These are phyloP conservation scores for Thamnophis sirtalis DNA, from an alignment of 2,113 vertebrate genomes.

Conservation along the genomic window DNA sequence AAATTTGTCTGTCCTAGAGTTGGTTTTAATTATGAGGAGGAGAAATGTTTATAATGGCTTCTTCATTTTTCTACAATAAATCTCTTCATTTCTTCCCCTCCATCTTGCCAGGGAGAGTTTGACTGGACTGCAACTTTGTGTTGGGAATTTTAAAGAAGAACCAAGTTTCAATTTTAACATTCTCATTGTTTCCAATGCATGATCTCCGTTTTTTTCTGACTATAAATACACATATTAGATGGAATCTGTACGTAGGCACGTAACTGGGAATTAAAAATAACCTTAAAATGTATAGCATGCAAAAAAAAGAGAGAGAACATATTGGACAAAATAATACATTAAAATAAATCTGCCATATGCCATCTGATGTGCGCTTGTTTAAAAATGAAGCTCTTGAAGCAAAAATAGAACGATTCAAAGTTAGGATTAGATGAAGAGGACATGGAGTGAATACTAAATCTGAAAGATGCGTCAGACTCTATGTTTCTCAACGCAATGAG, in stretches of 20 bases:
- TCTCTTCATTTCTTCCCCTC: background rate
- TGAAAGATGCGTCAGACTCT: background rate
- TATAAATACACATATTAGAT: background rate
- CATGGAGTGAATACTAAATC: background rate
- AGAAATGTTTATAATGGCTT: background rate
- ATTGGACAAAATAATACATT: background rate
- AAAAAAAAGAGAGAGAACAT: background rate
- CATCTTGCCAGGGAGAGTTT: background rate
- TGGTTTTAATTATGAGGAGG: too few species aligned
- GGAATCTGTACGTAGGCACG: background rate
- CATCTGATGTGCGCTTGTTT: background rate
- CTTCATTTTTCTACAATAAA: background rate
- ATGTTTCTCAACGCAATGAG: background rate
- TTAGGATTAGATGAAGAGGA: background rate
- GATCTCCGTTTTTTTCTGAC: background rate
- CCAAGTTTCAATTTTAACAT: background rate
- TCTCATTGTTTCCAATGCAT: background rate
- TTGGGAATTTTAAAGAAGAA: background rate
- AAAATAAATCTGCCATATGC: background rate
- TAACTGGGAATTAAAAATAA: background rate
- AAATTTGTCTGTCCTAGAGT: too few species aligned
- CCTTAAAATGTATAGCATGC: background rate
- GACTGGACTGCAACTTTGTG: background rate
- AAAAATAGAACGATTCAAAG: background rate
- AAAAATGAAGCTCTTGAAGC: background rate